phyloP scores from a whole-genome alignment of 2,113 vertebrate genomes.

The Cephalopholis sonnerati region DNA sequence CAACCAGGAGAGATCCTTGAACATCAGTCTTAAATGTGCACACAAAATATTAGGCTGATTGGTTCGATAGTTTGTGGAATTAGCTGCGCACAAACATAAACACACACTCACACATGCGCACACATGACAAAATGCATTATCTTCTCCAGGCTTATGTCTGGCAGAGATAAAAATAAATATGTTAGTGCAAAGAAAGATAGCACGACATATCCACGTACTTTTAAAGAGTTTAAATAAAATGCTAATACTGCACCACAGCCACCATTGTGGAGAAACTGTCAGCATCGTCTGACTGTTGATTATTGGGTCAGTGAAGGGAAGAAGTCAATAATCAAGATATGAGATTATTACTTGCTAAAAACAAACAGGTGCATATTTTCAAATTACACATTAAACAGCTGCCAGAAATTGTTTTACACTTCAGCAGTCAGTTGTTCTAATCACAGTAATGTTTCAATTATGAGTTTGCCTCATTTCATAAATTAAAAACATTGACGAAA shows the following conservation, averaged over 20 bases:
- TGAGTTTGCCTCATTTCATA: conserved; percentile 22
- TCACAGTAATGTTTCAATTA: conserved; percentile 20
- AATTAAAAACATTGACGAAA: conserved; percentile 28
- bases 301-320: background rate
- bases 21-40: too few species aligned
- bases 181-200: background rate
- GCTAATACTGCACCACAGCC: too few species aligned
- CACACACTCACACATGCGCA: too few species aligned
- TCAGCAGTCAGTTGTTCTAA: conserved; percentile 20
- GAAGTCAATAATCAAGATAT: background rate
- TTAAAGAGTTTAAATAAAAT: background rate
- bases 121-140: too few species aligned
- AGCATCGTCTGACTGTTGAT: background rate
- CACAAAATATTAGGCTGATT: too few species aligned
- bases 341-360: background rate
- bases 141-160: too few species aligned
- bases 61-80: too few species aligned
- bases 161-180: too few species aligned
- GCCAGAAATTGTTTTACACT: background rate
- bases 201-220: too few species aligned
- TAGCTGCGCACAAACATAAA: too few species aligned
- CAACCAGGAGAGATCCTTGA: too few species aligned
- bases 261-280: background rate
- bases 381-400: background rate
- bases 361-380: background rate